Percentiles rank a stretch among this genome's conserved stretches.
These are phyloP conservation scores for Paralvinella palmiformis DNA, from an alignment of 1,140 invertebrate species.

Conservation along the genomic window DNA sequence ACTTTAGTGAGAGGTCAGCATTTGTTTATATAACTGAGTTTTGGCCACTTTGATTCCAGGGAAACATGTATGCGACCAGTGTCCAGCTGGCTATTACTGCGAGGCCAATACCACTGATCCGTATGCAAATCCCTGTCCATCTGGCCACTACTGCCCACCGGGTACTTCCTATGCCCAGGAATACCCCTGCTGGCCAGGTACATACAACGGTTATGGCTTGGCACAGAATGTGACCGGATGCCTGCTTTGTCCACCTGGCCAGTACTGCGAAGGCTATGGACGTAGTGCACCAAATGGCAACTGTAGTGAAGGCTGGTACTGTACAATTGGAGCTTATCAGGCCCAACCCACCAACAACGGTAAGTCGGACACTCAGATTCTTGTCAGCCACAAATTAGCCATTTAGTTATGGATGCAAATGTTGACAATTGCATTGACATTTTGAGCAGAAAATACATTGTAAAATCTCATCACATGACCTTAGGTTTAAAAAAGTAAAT, in stretches of 20 bases:
- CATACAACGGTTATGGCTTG: conserved; percentile 33
- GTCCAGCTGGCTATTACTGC: conserved; percentile 38
- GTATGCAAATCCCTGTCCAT: conserved; percentile 1
- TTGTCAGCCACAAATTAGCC: too few relatives aligned
- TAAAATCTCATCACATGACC: too few relatives aligned
- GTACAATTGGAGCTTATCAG: conserved; percentile 34
- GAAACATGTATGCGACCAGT: conserved; percentile 28
- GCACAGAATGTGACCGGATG: conserved; percentile 28
- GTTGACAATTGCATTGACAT: too few relatives aligned
- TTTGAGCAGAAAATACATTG: too few relatives aligned
- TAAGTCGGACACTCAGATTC: too few relatives aligned
- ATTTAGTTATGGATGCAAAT: too few relatives aligned
- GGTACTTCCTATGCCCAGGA: conserved; percentile 33
- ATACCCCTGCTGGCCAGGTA: conserved; percentile 34
- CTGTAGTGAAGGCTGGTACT: conserved; percentile 44
- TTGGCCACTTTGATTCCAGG: too few relatives aligned
- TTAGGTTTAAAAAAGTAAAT: too few relatives aligned
- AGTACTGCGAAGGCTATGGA: conserved; percentile 34
- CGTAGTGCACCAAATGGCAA: conserved; percentile 26
- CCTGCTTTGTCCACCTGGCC: conserved; percentile 34
- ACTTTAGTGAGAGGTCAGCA: too few relatives aligned
- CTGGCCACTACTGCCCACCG: conserved; percentile 10
- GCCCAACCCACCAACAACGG: conserved; percentile 32
- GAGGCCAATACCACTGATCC: conserved; percentile 32
- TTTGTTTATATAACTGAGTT: too few relatives aligned